These are phyloP conservation scores for Ceratosolen solmsi DNA, from an alignment of 1,140 invertebrate species.

Conservation along the genomic window DNA sequence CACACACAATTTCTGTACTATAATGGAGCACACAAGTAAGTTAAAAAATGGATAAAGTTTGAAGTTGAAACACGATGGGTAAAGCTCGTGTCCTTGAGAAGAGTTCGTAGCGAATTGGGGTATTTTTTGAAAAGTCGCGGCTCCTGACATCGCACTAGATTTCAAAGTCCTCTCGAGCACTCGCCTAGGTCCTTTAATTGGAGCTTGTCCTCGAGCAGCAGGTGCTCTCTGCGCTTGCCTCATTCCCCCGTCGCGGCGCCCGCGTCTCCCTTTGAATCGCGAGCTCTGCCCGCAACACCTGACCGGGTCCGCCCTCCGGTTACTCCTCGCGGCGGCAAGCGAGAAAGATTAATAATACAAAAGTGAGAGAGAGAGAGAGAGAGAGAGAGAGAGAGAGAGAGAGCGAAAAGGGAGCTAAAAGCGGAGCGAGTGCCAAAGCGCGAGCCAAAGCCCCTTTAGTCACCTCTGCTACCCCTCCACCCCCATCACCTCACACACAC, in stretches of 20 bases:
- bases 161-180: not conserved
- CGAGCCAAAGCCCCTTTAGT: too few relatives aligned
- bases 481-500: not conserved
- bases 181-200: not conserved
- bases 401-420: not conserved
- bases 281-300: conserved; percentile 64
- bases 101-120: too few relatives aligned
- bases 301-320: conserved; percentile 51
- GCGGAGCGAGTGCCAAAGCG: conserved; percentile 64
- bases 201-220: too few relatives aligned
- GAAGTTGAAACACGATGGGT: too few relatives aligned
- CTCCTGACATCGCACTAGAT: too few relatives aligned
- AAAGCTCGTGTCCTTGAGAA: too few relatives aligned
- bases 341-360: conserved; percentile 73
- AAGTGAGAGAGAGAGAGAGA: conserved; percentile 63
- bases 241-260: not conserved
- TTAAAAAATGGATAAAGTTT: too few relatives aligned
- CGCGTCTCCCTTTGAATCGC: conserved; percentile 62
- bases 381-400: not conserved
- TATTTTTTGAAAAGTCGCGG: too few relatives aligned
- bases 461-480: too few relatives aligned
- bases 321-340: not conserved
- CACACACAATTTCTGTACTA: too few relatives aligned
- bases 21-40: too few relatives aligned
- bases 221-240: not conserved